Evolutionary conservation across 2,888 invertebrate genomes (phyloP), one percentile per base, ranked within the genome.

Genomic region (Brachypterus glaber): DNA sequence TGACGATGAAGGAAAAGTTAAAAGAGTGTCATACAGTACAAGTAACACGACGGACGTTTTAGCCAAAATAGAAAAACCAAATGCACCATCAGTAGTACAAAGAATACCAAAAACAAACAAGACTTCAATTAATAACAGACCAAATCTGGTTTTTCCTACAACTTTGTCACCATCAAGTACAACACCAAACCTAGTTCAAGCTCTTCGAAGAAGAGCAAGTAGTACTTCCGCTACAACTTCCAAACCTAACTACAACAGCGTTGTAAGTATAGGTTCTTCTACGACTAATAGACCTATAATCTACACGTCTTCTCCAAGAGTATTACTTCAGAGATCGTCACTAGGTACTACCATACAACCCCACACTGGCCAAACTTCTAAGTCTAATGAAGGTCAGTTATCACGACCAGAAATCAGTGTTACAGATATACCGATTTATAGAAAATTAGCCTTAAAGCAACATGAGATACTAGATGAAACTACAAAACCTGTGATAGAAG

Each of bases 1-100:
- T 33, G 85, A 85, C 55, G 77, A 77, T 39, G 73, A 76, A 55
- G 86, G 87, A 4, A 78, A 82, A 59, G 76, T 86, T 39, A 85
- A 86, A 66, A 72, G 84, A 39, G 82, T 87, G 35, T 82, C 85
- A 1, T 87, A 87, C 60, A 72, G 72, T 15, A 73, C 76, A 11
- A 73, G 70, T 44, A 70, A 68, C 33, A 67, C 69, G 4, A 70
- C 68, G 59, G 64, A 68, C 45, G 62, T 68, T 35, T 60, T 68
- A 44, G 55, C 63, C 41, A 63, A 67, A 35, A 50, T 54, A 3
- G 57, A 60, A 45, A 58, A 63, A 54, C 64, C 67, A 52, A 24
- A 39, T 4, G 58, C 65, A 33, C 41, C 64, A 24, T 52, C 60
- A 26, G 55, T 62, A 35, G 59, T 63, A 21, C 59, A 68, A 58